Conservation (phyloP, 30 jellyfish, hydroid and myxozoan genomes). For the Aurelia coerulea region DNA sequence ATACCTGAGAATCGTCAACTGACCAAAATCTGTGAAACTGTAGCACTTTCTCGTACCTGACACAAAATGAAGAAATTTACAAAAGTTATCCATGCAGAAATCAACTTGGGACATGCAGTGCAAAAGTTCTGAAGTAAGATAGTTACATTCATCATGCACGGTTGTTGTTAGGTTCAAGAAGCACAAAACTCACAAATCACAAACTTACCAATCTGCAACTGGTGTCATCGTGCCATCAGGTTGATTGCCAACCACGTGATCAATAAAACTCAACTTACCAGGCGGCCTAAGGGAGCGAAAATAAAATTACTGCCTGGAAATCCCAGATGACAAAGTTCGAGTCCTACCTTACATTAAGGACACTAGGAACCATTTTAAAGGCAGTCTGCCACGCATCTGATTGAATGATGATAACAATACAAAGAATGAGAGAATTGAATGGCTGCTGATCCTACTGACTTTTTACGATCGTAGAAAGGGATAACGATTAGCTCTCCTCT, state of each 20-base stretch:
- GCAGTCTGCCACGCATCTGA: too few species aligned
- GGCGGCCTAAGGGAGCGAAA: conserved; percentile 55
- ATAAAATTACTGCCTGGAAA: background rate
- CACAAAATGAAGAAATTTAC: background rate
- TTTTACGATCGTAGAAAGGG: too few species aligned
- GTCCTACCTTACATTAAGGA: too few species aligned
- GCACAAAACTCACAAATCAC: background rate
- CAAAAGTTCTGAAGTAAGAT: too few species aligned
- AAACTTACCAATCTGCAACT: conserved; percentile 81
- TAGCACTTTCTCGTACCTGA: conserved; percentile 80
- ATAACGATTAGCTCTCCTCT: too few species aligned
- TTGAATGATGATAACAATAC: too few species aligned
- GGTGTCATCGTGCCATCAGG: conserved; percentile 88
- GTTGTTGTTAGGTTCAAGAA: too few species aligned
- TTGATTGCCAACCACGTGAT: conserved; percentile 92
- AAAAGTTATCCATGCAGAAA: background rate
- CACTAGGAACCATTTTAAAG: too few species aligned
- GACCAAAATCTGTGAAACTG: conserved; percentile 94
- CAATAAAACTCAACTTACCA: conserved; percentile 70
- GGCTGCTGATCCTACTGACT: too few species aligned
- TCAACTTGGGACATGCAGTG: background rate
- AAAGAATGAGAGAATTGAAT: too few species aligned
- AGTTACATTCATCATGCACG: too few species aligned
- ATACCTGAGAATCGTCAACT: conserved; percentile 89
- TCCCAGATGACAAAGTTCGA: background rate